Conservation (phyloP, 2,888 invertebrate species). For the Philaethria dido region DNA sequence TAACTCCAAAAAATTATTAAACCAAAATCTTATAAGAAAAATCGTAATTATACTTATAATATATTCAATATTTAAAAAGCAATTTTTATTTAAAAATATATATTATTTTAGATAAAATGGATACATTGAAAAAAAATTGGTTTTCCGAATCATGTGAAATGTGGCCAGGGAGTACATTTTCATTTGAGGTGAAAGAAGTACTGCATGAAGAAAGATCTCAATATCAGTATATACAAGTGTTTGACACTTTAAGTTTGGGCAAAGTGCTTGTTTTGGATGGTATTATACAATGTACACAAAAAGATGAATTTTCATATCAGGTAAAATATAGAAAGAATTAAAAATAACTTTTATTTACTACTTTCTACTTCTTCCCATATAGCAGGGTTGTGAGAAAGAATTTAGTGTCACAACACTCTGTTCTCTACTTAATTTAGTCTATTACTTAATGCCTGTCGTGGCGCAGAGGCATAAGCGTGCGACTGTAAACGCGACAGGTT, state of each 20-base stretch:
- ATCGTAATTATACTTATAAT: too few relatives aligned
- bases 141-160: conserved; percentile 95
- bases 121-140: conserved; percentile 92
- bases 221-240: conserved; percentile 93
- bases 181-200: conserved; percentile 91
- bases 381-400: too few relatives aligned
- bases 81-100: background rate
- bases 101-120: conserved; percentile 76
- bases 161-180: conserved; percentile 96
- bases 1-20: too few relatives aligned
- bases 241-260: conserved; percentile 92
- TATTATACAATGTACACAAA: conserved; percentile 97
- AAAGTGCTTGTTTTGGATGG: conserved; percentile 95
- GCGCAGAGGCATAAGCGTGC: too few relatives aligned
- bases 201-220: conserved; percentile 91
- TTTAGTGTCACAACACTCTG: too few relatives aligned
- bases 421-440: too few relatives aligned
- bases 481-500: too few relatives aligned
- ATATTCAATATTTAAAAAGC: background rate
- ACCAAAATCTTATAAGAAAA: too few relatives aligned
- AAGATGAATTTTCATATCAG: conserved; percentile 98
- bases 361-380: too few relatives aligned
- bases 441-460: too few relatives aligned
- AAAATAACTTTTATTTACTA: background rate
- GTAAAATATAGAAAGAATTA: conserved; percentile 50